phyloP scores from a whole-genome alignment of 2,888 invertebrate species.

The Scaptomyza polygonia region DNA sequence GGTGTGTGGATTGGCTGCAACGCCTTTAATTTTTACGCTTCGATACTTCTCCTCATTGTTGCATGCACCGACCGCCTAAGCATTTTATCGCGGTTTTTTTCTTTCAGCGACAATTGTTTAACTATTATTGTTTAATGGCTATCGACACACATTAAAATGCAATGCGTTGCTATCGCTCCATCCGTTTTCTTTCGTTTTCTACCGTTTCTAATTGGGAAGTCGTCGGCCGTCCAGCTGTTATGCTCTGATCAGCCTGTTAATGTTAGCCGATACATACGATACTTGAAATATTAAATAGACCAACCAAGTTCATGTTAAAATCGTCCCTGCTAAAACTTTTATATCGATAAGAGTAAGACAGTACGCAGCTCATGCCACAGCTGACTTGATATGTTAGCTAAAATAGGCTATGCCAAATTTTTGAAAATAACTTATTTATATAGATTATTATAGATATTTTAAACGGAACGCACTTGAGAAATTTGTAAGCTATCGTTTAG shows the following conservation, averaged over 20 bases:
- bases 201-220: slow-evolving; percentile 38
- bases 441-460: too few species aligned
- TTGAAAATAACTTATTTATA: neutral
- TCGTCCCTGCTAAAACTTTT: neutral
- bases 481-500: neutral
- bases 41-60: slow-evolving; percentile 66
- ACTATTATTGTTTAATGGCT: slow-evolving; percentile 37
- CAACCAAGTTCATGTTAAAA: neutral
- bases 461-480: neutral
- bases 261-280: slow-evolving; percentile 25
- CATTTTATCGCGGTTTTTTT: slow-evolving; percentile 51
- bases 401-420: neutral
- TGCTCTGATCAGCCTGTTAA: slow-evolving; percentile 20
- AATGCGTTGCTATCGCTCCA: slow-evolving; percentile 53
- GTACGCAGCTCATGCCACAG: slow-evolving; percentile 17
- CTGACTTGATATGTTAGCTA: neutral
- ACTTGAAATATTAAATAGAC: neutral
- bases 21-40: slow-evolving; percentile 71
- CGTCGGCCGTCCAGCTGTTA: slow-evolving; percentile 50
- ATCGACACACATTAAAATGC: slow-evolving; percentile 48
- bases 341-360: slow-evolving; percentile 1
- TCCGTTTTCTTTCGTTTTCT: slow-evolving; percentile 44
- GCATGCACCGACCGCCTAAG: slow-evolving; percentile 56
- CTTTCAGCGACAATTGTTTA: slow-evolving; percentile 39
- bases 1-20: slow-evolving; percentile 49